Percentiles rank a stretch among this genome's conserved stretches.
Conservation (phyloP, 2,888 invertebrate genomes). For the Eilema depressum region DNA sequence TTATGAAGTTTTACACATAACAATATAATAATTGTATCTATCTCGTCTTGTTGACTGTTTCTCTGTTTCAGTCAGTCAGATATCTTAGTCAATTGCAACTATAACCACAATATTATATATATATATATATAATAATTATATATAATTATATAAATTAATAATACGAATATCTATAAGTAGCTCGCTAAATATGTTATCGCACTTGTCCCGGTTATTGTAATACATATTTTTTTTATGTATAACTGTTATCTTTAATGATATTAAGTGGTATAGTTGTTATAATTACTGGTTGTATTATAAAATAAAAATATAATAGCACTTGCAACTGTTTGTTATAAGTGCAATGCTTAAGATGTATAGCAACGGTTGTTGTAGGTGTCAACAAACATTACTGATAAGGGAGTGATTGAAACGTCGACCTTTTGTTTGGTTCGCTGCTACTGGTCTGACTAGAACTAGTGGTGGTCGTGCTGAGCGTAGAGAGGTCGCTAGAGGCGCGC, state of each 20-base stretch:
- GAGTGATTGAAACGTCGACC: constrained; percentile 62
- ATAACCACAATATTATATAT: too few species aligned
- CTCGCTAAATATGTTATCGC: not conserved
- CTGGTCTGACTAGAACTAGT: constrained; percentile 83
- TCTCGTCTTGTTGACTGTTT: too few species aligned
- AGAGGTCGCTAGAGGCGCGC: constrained; percentile 83
- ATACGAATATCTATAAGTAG: not conserved
- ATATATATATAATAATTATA: too few species aligned
- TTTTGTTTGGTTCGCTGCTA: constrained; percentile 79
- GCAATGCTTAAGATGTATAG: not conserved
- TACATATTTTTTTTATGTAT: not conserved
- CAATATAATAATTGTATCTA: too few species aligned
- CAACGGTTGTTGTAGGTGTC: constrained; percentile 33
- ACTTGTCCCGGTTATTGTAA: not conserved
- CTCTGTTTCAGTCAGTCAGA: too few species aligned
- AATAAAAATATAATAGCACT: not conserved
- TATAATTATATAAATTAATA: too few species aligned
- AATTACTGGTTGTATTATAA: not conserved
- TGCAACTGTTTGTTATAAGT: not conserved
- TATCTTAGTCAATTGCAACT: too few species aligned
- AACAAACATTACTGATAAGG: constrained; percentile 6
- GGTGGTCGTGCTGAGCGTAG: constrained; percentile 82
- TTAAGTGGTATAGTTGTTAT: not conserved
- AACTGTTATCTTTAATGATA: not conserved
- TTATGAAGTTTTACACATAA: too few species aligned